Conservation (phyloP, 2,113 vertebrate genomes). For the Nothobranchius kuhntae region DNA sequence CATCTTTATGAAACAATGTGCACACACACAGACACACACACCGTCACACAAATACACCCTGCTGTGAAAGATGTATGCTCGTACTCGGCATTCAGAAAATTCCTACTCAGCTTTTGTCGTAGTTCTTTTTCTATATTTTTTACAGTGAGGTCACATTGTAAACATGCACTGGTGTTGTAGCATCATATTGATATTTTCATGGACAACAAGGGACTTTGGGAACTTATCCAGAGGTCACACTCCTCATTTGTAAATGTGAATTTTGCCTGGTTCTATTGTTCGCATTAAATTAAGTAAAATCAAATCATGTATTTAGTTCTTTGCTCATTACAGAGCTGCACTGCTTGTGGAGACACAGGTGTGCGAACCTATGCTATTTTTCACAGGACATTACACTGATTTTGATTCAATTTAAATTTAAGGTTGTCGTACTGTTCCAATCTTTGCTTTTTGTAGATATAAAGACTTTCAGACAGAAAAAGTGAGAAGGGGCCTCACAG, state of each 20-base stretch:
- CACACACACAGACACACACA: slow-evolving; percentile 3
- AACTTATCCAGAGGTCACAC: background rate
- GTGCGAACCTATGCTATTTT: too few species aligned
- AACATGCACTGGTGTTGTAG: background rate
- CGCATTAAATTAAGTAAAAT: too few species aligned
- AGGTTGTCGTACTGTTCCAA: too few species aligned
- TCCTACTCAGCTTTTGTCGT: slow-evolving; percentile 32
- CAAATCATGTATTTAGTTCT: too few species aligned
- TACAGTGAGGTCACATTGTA: slow-evolving; percentile 10
- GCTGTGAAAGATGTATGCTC: slow-evolving; percentile 9
- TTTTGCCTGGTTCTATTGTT: background rate
- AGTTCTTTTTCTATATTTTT: slow-evolving; percentile 2
- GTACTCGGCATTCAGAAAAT: slow-evolving; percentile 15
- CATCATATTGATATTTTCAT: background rate
- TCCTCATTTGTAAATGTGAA: background rate
- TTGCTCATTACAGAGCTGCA: too few species aligned
- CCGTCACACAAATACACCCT: slow-evolving; percentile 10
- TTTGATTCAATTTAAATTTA: too few species aligned
- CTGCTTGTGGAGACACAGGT: too few species aligned
- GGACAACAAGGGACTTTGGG: background rate
- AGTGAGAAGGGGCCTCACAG: too few species aligned
- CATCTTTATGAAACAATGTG: slow-evolving; percentile 54
- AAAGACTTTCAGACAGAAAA: too few species aligned
- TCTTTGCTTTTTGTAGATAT: too few species aligned
- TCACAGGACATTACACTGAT: too few species aligned